Evolutionary conservation across 2,797 vertebrate species (phyloP).

Genomic region (Fistularia commersonii): DNA sequence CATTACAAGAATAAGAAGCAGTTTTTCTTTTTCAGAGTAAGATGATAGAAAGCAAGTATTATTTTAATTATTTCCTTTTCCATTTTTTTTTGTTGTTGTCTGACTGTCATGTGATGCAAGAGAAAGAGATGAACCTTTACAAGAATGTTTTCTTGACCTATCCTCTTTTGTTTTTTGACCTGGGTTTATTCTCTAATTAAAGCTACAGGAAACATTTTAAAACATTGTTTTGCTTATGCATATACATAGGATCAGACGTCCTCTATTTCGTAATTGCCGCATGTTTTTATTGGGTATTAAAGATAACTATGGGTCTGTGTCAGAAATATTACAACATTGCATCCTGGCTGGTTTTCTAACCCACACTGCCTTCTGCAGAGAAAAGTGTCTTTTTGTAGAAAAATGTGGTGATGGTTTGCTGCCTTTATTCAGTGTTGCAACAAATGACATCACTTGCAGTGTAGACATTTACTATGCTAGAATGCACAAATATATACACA

Average conservation of each 20-base stretch:
- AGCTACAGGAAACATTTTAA: neutral
- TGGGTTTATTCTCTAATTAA: constrained; percentile 2
- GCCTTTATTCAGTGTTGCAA: constrained; percentile 46
- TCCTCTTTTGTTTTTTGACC: neutral
- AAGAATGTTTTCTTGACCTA: neutral
- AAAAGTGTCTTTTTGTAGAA: constrained; percentile 3
- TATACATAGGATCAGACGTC: neutral
- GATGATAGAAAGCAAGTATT: constrained; percentile 1
- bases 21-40: constrained; percentile 14
- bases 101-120: neutral
- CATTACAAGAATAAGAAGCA: constrained; percentile 5
- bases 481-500: constrained; percentile 49
- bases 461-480: constrained; percentile 53
- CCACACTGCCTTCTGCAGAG: neutral
- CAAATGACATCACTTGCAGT: constrained; percentile 53
- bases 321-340: neutral
- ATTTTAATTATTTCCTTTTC: constrained; percentile 1
- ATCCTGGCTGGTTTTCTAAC: neutral
- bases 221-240: neutral
- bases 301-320: neutral
- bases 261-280: neutral
- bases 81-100: neutral
- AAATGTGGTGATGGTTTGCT: constrained; percentile 25
- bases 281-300: neutral
- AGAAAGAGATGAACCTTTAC: neutral